Percentiles rank a stretch among this genome's conserved stretches.
phyloP scores from a whole-genome alignment of 2,113 vertebrate species.

The Beaufortia kweichowensis region DNA sequence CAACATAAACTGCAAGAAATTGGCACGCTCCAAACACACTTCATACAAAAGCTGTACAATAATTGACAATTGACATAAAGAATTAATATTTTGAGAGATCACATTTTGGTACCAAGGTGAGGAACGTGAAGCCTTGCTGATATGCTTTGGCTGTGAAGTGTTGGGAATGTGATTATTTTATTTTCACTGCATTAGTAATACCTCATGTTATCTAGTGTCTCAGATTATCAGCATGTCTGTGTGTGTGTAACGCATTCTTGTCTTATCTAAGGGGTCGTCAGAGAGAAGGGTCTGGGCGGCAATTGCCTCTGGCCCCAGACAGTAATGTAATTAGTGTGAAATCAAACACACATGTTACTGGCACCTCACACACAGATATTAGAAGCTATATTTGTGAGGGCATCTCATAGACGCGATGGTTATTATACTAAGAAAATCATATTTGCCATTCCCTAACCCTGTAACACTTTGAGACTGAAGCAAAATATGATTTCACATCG shows the following conservation, averaged over 20 bases:
- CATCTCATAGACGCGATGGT: no score
- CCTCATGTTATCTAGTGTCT: background rate
- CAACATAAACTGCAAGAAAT: background rate
- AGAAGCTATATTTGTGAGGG: background rate
- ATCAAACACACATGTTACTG: constrained; percentile 30
- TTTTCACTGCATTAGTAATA: background rate
- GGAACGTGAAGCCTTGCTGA: background rate
- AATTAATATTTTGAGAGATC: background rate
- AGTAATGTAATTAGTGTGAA: constrained; percentile 42
- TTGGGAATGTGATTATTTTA: background rate
- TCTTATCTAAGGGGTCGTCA: constrained; percentile 27
- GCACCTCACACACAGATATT: background rate
- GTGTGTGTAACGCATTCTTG: constrained; percentile 25
- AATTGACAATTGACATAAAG: background rate
- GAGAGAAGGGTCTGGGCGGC: background rate
- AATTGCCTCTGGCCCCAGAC: constrained; percentile 24
- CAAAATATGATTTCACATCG: no score
- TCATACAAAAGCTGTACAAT: background rate
- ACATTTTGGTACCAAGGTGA: background rate
- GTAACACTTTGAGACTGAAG: no score
- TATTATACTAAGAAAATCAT: no score
- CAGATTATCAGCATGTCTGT: background rate
- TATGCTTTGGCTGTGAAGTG: background rate
- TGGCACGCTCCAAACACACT: background rate
- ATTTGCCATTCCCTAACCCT: no score